These are phyloP conservation scores for Sebastes cheni DNA, from an alignment of 2,797 vertebrate genomes.

Conservation along the genomic window DNA sequence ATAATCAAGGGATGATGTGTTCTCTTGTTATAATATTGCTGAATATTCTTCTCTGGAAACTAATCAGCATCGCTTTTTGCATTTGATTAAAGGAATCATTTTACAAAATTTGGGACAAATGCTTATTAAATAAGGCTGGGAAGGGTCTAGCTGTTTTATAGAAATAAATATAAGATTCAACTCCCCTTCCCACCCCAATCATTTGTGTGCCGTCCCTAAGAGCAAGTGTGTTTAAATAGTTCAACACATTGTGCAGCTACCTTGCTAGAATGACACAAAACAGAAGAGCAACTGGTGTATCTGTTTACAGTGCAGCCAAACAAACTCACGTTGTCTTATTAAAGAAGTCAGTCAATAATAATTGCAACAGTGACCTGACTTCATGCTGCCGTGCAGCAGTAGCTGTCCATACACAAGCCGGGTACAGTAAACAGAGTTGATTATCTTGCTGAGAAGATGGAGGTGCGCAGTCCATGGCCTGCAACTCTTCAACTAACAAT, in stretches of 20 bases:
- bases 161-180: background rate
- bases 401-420: background rate
- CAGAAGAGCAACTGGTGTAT: too few relatives aligned
- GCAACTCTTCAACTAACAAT: background rate
- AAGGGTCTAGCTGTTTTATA: background rate
- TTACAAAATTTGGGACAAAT: background rate
- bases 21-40: background rate
- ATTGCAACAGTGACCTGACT: background rate
- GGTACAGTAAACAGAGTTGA: background rate
- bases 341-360: too few relatives aligned
- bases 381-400: background rate
- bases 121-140: background rate
- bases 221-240: background rate
- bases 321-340: too few relatives aligned
- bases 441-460: too few relatives aligned
- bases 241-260: background rate
- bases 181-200: too few relatives aligned
- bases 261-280: background rate
- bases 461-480: too few relatives aligned
- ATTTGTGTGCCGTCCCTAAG: background rate
- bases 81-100: background rate
- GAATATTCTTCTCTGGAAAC: background rate
- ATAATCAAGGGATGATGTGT: slow-evolving; percentile 20
- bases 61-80: background rate
- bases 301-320: too few relatives aligned